These are phyloP conservation scores for Heptranchias perlo DNA, from an alignment of 2,113 vertebrate genomes.

Conservation along the genomic window DNA sequence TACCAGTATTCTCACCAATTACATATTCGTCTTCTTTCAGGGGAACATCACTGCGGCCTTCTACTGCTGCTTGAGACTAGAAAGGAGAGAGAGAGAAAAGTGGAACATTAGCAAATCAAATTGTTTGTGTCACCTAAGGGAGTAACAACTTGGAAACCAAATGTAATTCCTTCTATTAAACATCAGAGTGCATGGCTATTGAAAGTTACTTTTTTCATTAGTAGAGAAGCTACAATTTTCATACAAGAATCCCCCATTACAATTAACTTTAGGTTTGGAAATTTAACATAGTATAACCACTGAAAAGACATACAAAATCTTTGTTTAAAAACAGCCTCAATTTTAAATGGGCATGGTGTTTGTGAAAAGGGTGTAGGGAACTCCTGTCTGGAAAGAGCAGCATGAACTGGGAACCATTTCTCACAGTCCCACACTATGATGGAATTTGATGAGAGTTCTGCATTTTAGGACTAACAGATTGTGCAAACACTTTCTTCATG, in stretches of 20 bases:
- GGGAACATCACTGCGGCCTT: conserved; percentile 66
- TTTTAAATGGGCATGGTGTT: neutral
- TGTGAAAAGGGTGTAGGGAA: neutral
- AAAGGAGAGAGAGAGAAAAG: conserved; percentile 45
- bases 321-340: neutral
- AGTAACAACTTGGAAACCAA: neutral
- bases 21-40: conserved; percentile 79
- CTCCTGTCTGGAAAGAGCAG: neutral
- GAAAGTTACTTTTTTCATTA: neutral
- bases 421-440: neutral
- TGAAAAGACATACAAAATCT: neutral
- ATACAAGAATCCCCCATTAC: neutral
- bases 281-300: neutral
- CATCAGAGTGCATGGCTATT: neutral
- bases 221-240: neutral
- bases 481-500: neutral
- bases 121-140: neutral
- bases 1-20: conserved; percentile 75
- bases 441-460: neutral
- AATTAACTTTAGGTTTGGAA: neutral
- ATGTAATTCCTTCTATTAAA: neutral
- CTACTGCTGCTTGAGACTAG: conserved; percentile 73
- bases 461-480: neutral
- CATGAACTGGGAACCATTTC: neutral
- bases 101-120: conserved; percentile 1